Evolutionary conservation across 2,797 vertebrate species (phyloP), one percentile per base, ranked within the genome.

Genomic region (Falco rusticolus): DNA sequence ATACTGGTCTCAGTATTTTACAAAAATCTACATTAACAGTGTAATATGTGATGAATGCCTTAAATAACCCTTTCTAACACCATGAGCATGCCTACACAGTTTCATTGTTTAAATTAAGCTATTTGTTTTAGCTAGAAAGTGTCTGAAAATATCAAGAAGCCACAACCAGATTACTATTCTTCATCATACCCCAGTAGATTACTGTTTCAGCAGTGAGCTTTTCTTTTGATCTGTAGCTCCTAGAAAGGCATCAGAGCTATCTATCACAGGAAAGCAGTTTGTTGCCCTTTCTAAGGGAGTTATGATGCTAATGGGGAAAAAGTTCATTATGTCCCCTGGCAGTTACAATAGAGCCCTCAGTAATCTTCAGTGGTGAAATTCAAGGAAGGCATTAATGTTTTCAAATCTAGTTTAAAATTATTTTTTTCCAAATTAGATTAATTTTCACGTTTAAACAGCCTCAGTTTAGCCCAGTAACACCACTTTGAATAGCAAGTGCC

Each of bases 111-210:
- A 84, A 92, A 89, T 92, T 70, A 88, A 94, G 41, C 51, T 61
- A 76, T 92, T 94, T 93, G 56, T 86, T 96, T 96, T 65, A 84
- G 57, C 92, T 88, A 71, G 66, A 94, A 87, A 51, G 39, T 90
- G 50, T 66, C 57, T 88, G 59, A 93, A 91, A 91, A 74, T 75
- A 90, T 26, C 57, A 76, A 66, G 81, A 93, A 88, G 48, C 50
- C 57, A 75, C 76, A 88, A 75, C 12, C 13, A 24, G 74, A 85
- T 84, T 95, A 56, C 13, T 89, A 6, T 57, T 71, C n/a, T 87
- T 78, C 33, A 47, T 72, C 41, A 39, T 39, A 48, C 6, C 4
- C 16, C 1, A 2, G 16, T 25, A 70, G 45, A 48, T 85, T 77
- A 51, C 43, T 47, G 15, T 77, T 92, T 83, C 29, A 54, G 21